Conservation (phyloP, 2,113 vertebrate species). For the Daboia siamensis region DNA sequence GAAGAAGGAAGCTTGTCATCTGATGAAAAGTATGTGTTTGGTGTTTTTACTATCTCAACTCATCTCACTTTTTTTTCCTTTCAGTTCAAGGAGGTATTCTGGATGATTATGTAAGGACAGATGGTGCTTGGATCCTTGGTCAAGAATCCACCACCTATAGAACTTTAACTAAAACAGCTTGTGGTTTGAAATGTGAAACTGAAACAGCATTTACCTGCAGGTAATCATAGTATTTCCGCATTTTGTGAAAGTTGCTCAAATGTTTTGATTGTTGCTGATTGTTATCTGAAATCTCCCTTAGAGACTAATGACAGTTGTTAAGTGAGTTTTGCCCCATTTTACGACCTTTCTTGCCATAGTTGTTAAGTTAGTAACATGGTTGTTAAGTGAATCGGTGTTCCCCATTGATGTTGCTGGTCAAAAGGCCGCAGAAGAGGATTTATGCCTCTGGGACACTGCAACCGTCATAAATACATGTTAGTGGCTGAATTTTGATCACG, state of each 20-base stretch:
- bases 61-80: not conserved
- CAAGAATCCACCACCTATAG: slow-evolving; percentile 32
- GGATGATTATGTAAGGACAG: slow-evolving; percentile 65
- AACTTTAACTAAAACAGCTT: slow-evolving; percentile 47
- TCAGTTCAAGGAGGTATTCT: slow-evolving; percentile 64
- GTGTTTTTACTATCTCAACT: slow-evolving; percentile 14
- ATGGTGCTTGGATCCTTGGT: slow-evolving; percentile 65
- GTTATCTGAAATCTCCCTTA: not conserved
- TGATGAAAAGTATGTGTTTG: not conserved
- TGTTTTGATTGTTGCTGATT: not conserved
- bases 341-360: not conserved
- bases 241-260: not conserved
- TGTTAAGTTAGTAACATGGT: not conserved
- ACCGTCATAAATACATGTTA: no score
- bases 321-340: not conserved
- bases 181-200: slow-evolving; percentile 64
- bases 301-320: not conserved
- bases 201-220: slow-evolving; percentile 71
- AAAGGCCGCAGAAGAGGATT: no score
- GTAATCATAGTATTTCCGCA: slow-evolving; percentile 48
- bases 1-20: not conserved
- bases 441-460: no score
- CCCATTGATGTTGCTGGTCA: no score
- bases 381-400: not conserved
- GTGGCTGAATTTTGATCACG: no score